A percentile compares a stretch with the other conserved stretches of the same genome.
Evolutionary conservation across 2,888 invertebrate species (phyloP).

Genomic region (Nasonovia ribisnigri): DNA sequence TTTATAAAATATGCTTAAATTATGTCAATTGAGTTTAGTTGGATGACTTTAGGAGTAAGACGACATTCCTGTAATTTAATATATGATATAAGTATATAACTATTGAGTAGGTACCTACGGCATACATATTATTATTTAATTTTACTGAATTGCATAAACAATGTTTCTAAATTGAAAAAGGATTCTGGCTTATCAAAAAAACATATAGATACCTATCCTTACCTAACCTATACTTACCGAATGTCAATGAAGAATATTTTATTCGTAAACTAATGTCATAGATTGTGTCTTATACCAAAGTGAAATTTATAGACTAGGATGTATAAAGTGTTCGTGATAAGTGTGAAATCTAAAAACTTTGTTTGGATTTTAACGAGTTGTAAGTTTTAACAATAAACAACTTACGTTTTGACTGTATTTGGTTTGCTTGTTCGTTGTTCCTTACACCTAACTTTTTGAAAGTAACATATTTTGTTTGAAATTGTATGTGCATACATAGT

Average conservation of each 20-base stretch:
- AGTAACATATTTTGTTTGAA: conserved; percentile 40
- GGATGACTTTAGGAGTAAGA: neutral
- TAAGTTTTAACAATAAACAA: conserved; percentile 34
- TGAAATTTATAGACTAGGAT: neutral
- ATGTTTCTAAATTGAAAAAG: neutral
- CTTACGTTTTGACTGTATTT: conserved; percentile 32
- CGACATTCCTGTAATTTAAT: neutral
- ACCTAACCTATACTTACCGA: neutral
- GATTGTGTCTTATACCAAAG: neutral
- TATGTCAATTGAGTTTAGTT: neutral
- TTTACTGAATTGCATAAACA: neutral
- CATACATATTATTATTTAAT: neutral
- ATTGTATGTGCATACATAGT: neutral
- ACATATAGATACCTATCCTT: neutral
- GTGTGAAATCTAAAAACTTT: conserved; percentile 32
- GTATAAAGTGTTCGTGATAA: conserved; percentile 14
- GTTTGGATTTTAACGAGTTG: conserved; percentile 21
- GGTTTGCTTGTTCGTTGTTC: conserved; percentile 7
- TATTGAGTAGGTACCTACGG: neutral
- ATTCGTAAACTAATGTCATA: neutral
- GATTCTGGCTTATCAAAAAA: neutral
- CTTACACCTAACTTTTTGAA: conserved; percentile 18
- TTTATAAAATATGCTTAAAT: neutral
- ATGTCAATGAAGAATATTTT: conserved; percentile 1
- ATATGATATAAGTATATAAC: neutral